Base-by-base conservation (phyloP, 2,797 vertebrate species). In the Alcedo quadribrachys region DNA sequence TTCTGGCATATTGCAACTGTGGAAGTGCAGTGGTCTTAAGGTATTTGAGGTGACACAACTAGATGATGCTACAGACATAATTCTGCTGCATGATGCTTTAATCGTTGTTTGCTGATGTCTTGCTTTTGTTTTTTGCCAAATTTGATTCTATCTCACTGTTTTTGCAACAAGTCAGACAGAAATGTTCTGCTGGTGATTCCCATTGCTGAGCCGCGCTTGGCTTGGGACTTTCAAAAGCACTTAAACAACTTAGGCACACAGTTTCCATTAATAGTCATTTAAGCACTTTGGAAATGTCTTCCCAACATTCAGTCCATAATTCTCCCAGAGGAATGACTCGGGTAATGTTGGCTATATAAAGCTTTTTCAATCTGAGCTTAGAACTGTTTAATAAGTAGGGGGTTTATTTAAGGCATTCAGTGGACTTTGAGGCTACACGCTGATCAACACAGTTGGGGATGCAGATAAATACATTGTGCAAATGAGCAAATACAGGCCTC, bases 401-500 rank as follows among this genome's bases (percentile, higher is more conserved):
- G 37, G 37, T 35, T 94, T 95, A 76, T 92, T 89, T 95, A 87
- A 93, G 89, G 81, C 87, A 37, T 93, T 90, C 46, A 35, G 43
- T 5, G 2, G 85, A 43, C 87, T 94, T 78, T 83, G 84, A 54
- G 71, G 89, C 68, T 75, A 43, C 89, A 61, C 11, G 81, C 94
- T 95, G 89, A 51, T 94, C 35, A 13, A 3, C 69, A 0, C 89
- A 19, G 66, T 62, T 3, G 48, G 94, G 75, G 87, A 76, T 89
- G 25, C 68, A 78, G 86, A 94, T 69, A 89, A 92, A 90, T 92
- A 91, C 90, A 55, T 60, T 92, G 83, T 87, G 73, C 58, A 94
- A 94, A 96, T 94, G 86, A 94, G 90, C 81, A 91, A 92, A 91
- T 91, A 82, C 21, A n/a, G 82, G 78, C 46, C 83, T 93, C 87